Evolutionary conservation across 2,797 vertebrate species (phyloP), one percentile per base, ranked within the genome.

Genomic region (Acropternis orthonyx): DNA sequence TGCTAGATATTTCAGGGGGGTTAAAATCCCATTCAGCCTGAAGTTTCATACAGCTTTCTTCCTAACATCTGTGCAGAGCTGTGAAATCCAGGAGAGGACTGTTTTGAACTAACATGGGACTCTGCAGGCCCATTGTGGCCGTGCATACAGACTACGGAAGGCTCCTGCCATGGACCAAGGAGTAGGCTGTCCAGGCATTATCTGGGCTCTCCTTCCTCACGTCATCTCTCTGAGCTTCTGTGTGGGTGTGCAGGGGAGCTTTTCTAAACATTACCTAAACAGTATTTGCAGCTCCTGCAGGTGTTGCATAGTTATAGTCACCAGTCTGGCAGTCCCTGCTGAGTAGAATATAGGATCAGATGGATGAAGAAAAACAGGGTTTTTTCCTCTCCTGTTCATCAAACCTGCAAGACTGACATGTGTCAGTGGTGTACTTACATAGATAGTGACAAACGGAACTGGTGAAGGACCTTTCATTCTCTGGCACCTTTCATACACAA

Each of bases 101-200:
- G 6, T 41, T 83, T 66, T 49, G 17, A 62, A 58, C 43, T 43
- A 39, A 58, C 76, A 28, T n/a, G 16, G 12, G 43, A 34, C 26
- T 52, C n/a, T 19, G 21, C 18, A 9, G 32, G 23, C 2, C 0
- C 20, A 14, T 46, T 3, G 0, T 10, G 46, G 28, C 58, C 48
- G 18, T 34, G 44, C 28, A 8, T 15, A 23, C 0, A 0, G 49
- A 18, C 54, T 58, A 34, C 58, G 54, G 34, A 32, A 2, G 8
- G 46, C 32, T 48, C 8, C 52, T 71, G 46, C 21, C 21, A 10
- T 34, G 27, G 43, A 34, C 17, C 24, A 36, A 32, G 28, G n/a
- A 67, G 23, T 24, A 66, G 27, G 48, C 30, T 5, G 2, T 24
- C 27, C 66, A 24, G 11, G 7, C 18, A 9, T 49, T 79, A 19